Evolutionary conservation across 2,888 invertebrate genomes (phyloP).

Genomic region (Lycophotia porphyrea): DNA sequence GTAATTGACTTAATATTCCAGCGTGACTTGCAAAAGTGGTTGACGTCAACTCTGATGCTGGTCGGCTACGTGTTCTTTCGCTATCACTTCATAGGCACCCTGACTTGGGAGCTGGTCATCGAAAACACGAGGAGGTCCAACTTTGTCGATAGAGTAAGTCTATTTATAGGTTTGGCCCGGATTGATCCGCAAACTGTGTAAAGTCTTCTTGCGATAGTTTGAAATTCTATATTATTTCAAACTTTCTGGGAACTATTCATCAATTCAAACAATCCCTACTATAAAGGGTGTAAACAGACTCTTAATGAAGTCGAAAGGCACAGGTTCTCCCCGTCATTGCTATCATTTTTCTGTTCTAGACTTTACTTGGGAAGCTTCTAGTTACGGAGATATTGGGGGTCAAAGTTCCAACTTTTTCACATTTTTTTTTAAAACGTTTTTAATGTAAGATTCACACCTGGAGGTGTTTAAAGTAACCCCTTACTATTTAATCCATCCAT

Average conservation of each 20-base stretch:
- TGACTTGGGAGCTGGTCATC: slow-evolving; percentile 82
- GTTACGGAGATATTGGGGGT: too few species aligned
- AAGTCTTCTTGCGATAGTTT: not conserved
- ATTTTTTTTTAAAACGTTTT: too few species aligned
- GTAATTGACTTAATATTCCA: slow-evolving; percentile 60
- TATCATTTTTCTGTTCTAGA: too few species aligned
- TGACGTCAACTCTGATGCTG: slow-evolving; percentile 80
- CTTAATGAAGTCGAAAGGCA: too few species aligned
- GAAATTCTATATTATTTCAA: not conserved
- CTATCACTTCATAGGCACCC: slow-evolving; percentile 81
- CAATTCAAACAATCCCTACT: not conserved
- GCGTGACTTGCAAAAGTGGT: slow-evolving; percentile 77
- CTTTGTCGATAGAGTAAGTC: slow-evolving; percentile 81
- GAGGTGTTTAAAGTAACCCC: too few species aligned
- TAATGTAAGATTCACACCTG: too few species aligned
- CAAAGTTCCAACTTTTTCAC: too few species aligned
- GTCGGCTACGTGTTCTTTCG: slow-evolving; percentile 79
- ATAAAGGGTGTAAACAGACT: too few species aligned
- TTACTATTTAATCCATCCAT: too few species aligned
- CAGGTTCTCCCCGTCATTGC: too few species aligned
- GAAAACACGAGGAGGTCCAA: slow-evolving; percentile 75
- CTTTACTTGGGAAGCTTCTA: too few species aligned
- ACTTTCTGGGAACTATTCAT: not conserved
- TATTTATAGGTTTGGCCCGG: not conserved
- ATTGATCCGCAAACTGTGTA: not conserved